These are phyloP conservation scores for Wasmannia auropunctata DNA, from an alignment of 1,140 invertebrate species.

Conservation along the genomic window DNA sequence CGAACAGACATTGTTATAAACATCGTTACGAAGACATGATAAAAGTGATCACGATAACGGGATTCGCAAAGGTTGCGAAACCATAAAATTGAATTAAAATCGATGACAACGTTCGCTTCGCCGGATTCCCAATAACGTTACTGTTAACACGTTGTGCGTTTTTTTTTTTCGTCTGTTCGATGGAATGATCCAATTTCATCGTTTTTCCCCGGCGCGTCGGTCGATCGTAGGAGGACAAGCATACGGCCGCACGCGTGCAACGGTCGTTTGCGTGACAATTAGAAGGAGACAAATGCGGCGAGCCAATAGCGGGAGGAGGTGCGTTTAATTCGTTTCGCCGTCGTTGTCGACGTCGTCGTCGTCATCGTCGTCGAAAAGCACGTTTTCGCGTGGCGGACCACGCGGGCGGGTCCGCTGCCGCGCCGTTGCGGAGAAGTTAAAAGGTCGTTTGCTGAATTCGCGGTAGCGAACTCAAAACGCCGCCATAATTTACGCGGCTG, in stretches of 20 bases:
- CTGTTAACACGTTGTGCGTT: slow-evolving; percentile 30
- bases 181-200: slow-evolving; percentile 59
- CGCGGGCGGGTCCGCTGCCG: background rate
- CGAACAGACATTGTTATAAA: background rate
- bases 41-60: slow-evolving; percentile 30
- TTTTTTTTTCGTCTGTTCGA: slow-evolving; percentile 41
- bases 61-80: slow-evolving; percentile 11
- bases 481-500: slow-evolving; percentile 69
- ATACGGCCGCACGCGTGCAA: background rate
- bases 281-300: background rate
- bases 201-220: background rate
- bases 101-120: slow-evolving; percentile 47
- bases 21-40: slow-evolving; percentile 19
- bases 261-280: slow-evolving; percentile 59
- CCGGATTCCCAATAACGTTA: slow-evolving; percentile 46
- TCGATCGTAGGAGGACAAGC: slow-evolving; percentile 42
- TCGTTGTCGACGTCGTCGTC: background rate
- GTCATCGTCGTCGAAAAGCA: slow-evolving; percentile 23
- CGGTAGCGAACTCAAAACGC: slow-evolving; percentile 59
- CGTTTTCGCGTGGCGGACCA: slow-evolving; percentile 21
- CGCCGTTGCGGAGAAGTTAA: slow-evolving; percentile 52
- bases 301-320: background rate
- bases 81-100: slow-evolving; percentile 59
- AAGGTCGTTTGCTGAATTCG: slow-evolving; percentile 71
- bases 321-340: slow-evolving; percentile 7